Evolutionary conservation across 1,140 invertebrate genomes (phyloP).

Genomic region (Solen grandis): DNA sequence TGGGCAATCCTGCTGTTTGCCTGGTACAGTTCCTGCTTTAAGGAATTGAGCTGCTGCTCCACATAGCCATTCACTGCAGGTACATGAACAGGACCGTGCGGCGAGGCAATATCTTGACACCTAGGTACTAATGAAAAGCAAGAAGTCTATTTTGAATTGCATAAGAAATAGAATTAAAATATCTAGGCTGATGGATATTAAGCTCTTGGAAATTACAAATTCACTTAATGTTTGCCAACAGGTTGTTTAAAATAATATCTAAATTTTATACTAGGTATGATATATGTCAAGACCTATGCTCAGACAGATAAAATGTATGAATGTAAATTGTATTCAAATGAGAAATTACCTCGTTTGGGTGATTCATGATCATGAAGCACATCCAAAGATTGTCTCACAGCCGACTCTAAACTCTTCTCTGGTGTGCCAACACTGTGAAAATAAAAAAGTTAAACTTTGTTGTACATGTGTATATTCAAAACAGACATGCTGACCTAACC

Average conservation of each 20-base stretch:
- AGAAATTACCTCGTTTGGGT: not conserved
- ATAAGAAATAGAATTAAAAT: too few species aligned
- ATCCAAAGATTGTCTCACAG: conserved; percentile 12
- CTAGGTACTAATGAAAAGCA: conserved; percentile 20
- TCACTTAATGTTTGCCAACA: not conserved
- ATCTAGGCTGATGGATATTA: too few species aligned
- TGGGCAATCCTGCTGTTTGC: conserved; percentile 22
- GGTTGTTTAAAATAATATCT: not conserved
- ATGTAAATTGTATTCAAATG: not conserved
- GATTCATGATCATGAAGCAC: not conserved
- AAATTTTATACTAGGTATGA: not conserved
- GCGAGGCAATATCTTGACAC: not conserved
- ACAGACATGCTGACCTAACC: not conserved
- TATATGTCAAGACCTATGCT: not conserved
- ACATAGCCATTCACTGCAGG: conserved; percentile 12
- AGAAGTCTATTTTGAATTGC: too few species aligned
- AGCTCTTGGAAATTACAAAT: too few species aligned
- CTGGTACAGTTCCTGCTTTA: conserved; percentile 2
- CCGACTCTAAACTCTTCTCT: not conserved
- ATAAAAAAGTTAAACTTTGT: not conserved
- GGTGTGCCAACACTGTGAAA: not conserved
- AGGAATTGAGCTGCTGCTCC: not conserved
- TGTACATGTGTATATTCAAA: not conserved
- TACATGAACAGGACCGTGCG: conserved; percentile 7
- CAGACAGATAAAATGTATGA: not conserved